phyloP scores from a whole-genome alignment of 2,113 vertebrate genomes.

The Emydocephalus ijimae region DNA sequence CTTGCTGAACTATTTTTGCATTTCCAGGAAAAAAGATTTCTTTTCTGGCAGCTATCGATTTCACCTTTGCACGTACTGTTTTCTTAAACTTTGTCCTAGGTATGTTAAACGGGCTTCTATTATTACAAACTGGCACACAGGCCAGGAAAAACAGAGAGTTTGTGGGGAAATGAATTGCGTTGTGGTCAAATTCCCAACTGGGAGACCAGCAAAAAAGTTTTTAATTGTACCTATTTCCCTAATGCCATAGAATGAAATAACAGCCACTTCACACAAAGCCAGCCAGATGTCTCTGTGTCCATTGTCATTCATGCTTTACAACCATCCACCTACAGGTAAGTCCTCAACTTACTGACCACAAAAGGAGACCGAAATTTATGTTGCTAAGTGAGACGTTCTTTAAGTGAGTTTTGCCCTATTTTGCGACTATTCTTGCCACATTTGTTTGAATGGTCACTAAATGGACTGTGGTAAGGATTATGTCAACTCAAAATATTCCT shows the following conservation, averaged over 20 bases:
- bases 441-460: too few species aligned
- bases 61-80: background rate
- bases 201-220: background rate
- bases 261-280: background rate
- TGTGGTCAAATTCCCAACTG: background rate
- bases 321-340: background rate
- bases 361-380: too few species aligned
- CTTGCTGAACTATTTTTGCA: background rate
- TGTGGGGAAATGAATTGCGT: background rate
- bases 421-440: too few species aligned
- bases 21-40: background rate
- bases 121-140: background rate
- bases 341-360: too few species aligned
- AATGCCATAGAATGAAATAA: background rate
- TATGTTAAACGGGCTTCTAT: background rate
- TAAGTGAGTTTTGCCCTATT: too few species aligned
- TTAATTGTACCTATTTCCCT: background rate
- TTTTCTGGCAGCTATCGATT: background rate
- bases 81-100: slow-evolving; percentile 11
- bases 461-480: too few species aligned
- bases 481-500: too few species aligned
- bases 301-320: background rate
- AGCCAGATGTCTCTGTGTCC: background rate
- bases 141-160: background rate
- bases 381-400: too few species aligned